Percentiles rank a stretch among this genome's conserved stretches.
phyloP scores from a whole-genome alignment of 2,888 invertebrate genomes.

The Elmis aenea region DNA sequence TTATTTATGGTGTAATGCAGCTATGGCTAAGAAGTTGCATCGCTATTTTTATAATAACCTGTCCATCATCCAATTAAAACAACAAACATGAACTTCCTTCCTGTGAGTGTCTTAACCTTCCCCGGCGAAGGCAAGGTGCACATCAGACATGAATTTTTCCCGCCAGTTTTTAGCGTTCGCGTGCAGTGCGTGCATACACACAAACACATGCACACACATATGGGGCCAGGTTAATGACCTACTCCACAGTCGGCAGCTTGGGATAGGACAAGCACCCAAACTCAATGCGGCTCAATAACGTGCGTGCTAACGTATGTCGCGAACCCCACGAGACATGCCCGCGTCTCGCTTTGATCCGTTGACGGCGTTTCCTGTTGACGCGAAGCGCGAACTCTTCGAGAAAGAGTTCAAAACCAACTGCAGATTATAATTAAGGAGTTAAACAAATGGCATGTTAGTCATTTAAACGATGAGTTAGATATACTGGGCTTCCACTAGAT shows the following conservation, averaged over 20 bases:
- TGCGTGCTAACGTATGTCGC: conserved; percentile 18
- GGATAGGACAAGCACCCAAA: conserved; percentile 41
- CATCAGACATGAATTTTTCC: conserved; percentile 32
- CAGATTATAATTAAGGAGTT: too few species aligned
- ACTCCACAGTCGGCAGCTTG: conserved; percentile 41
- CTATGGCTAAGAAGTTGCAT: too few species aligned
- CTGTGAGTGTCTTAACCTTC: conserved; percentile 10
- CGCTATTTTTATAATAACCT: not conserved
- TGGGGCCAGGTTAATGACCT: conserved; percentile 44
- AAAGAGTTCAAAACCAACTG: conserved; percentile 4
- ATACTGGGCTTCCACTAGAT: conserved; percentile 17
- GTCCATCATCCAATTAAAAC: not conserved
- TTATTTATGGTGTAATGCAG: too few species aligned
- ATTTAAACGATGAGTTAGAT: conserved; percentile 23
- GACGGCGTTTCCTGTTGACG: not conserved
- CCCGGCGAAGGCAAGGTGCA: conserved; percentile 16
- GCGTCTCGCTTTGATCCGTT: conserved; percentile 6
- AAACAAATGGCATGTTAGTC: conserved; percentile 23
- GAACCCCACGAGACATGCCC: conserved; percentile 11
- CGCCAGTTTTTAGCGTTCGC: conserved; percentile 38
- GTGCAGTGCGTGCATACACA: conserved; percentile 28
- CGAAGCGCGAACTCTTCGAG: not conserved
- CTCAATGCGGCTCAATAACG: conserved; percentile 26
- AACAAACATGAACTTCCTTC: conserved; percentile 17
- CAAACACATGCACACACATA: conserved; percentile 29